phyloP scores from a whole-genome alignment of 2,113 vertebrate species.

The Festucalex cinctus region DNA sequence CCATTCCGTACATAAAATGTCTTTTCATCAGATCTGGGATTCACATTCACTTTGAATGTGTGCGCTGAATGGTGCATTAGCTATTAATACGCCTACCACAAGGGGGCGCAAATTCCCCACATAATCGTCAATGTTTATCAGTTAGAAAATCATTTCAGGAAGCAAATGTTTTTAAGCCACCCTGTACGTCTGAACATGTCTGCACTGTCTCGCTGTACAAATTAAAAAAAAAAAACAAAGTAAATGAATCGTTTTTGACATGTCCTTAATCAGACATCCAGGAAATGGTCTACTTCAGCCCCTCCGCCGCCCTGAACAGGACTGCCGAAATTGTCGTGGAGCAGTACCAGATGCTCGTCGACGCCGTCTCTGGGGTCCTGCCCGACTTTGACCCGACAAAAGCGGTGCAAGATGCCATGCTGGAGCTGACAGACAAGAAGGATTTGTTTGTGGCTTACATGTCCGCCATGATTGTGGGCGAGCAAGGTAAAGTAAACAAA shows the following conservation, averaged over 20 bases:
- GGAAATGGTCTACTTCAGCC: constrained; percentile 54
- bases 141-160: too few relatives aligned
- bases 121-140: too few relatives aligned
- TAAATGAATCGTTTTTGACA: too few relatives aligned
- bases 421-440: constrained; percentile 67
- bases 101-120: too few relatives aligned
- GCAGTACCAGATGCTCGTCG: constrained; percentile 45
- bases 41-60: too few relatives aligned
- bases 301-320: constrained; percentile 45
- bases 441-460: constrained; percentile 67
- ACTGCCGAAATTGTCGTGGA: constrained; percentile 56
- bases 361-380: constrained; percentile 57
- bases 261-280: constrained; percentile 44
- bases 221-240: too few relatives aligned
- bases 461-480: constrained; percentile 65
- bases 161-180: background rate
- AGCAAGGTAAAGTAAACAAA: constrained; percentile 55
- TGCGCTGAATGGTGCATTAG: too few relatives aligned
- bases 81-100: too few relatives aligned
- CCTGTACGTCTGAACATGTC: too few relatives aligned
- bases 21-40: too few relatives aligned
- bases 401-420: constrained; percentile 63
- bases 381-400: constrained; percentile 71
- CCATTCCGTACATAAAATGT: too few relatives aligned
- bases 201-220: too few relatives aligned